A percentile compares a stretch with the other conserved stretches of the same genome.
These are phyloP conservation scores for Gastrophryne carolinensis DNA, from an alignment of 2,797 vertebrate genomes.

Conservation along the genomic window DNA sequence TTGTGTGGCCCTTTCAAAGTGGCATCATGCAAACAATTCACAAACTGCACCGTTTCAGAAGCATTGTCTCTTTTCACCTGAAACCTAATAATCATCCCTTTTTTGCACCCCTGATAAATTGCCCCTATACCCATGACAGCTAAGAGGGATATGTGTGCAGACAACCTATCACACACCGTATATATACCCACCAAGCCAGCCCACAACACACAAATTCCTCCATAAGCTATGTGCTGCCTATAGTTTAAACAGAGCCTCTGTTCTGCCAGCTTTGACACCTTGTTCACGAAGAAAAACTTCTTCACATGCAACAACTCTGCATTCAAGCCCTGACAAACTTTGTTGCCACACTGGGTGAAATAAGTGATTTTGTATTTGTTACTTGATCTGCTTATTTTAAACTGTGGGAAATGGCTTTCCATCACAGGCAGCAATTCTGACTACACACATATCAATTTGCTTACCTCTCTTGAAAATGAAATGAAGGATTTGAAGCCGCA, in stretches of 20 bases:
- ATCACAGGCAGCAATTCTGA: neutral
- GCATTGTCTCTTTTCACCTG: too few species aligned
- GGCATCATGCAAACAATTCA: too few species aligned
- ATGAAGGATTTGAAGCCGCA: neutral
- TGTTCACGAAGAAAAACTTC: neutral
- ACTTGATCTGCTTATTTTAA: neutral
- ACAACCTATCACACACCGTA: too few species aligned
- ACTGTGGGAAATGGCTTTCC: neutral
- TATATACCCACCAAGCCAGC: too few species aligned
- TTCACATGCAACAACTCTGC: neutral
- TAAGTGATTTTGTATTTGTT: neutral
- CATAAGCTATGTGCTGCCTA: too few species aligned
- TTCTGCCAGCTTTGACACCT: neutral
- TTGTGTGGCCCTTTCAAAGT: too few species aligned
- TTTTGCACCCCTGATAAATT: too few species aligned
- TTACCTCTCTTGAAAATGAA: slow-evolving; percentile 4
- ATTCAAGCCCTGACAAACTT: neutral
- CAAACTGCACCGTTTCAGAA: too few species aligned
- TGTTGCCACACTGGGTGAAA: neutral
- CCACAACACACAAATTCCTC: too few species aligned
- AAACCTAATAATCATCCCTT: too few species aligned
- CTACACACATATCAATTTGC: neutral
- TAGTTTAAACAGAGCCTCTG: neutral
- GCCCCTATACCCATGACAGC: too few species aligned
- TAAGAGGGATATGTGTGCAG: too few species aligned